Conservation (phyloP, 1,140 invertebrate genomes). For the Hetaerina americana region DNA sequence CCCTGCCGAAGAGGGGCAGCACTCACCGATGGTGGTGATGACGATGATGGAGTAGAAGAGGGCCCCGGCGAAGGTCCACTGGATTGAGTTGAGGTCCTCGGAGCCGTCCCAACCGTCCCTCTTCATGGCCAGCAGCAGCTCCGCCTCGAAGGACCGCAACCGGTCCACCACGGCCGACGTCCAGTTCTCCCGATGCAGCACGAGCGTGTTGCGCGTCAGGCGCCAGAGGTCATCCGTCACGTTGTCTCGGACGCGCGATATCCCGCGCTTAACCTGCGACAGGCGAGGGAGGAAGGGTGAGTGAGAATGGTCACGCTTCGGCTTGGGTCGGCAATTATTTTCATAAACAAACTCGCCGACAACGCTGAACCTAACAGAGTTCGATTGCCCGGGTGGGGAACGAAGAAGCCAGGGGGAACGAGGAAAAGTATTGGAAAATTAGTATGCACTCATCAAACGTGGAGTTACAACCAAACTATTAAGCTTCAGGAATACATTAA, state of each 20-base stretch:
- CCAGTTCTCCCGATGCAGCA: slow-evolving; percentile 60
- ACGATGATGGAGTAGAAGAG: slow-evolving; percentile 96
- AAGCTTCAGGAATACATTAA: too few species aligned
- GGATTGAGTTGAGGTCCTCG: slow-evolving; percentile 56
- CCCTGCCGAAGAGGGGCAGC: too few species aligned
- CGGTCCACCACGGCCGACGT: slow-evolving; percentile 42
- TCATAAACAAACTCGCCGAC: too few species aligned
- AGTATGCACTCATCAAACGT: too few species aligned
- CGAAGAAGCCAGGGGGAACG: too few species aligned
- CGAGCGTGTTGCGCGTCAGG: slow-evolving; percentile 48
- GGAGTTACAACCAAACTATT: too few species aligned
- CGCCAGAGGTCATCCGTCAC: slow-evolving; percentile 68
- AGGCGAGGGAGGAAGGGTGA: too few species aligned
- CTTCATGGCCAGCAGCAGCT: slow-evolving; percentile 69
- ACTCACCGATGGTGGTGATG: slow-evolving; percentile 88
- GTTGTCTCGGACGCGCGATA: slow-evolving; percentile 53
- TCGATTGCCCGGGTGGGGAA: too few species aligned
- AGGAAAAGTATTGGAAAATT: too few species aligned
- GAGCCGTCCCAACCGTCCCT: slow-evolving; percentile 84
- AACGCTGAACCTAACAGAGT: too few species aligned
- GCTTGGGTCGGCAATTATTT: too few species aligned
- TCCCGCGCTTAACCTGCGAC: slow-evolving; percentile 61
- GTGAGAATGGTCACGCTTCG: too few species aligned
- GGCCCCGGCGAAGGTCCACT: slow-evolving; percentile 83
- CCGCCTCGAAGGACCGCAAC: slow-evolving; percentile 63